Conservation (phyloP, 2,888 invertebrate genomes). For the Lithodes maja region DNA sequence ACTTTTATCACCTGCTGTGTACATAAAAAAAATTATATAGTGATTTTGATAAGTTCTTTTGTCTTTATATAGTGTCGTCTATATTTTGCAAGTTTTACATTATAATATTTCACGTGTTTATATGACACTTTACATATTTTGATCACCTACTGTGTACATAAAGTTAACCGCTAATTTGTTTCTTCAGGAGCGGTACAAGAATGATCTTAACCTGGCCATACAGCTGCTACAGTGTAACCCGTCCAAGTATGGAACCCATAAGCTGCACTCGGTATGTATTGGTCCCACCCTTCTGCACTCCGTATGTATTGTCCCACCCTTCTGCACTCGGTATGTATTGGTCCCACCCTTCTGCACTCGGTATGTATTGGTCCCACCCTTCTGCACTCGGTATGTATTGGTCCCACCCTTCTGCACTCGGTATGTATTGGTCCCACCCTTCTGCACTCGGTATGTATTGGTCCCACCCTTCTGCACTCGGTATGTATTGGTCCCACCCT, state of each 20-base stretch:
- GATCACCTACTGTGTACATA: no score
- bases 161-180: not conserved
- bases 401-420: not conserved
- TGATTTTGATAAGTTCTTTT: no score
- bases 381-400: constrained; percentile 85
- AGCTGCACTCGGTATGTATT: constrained; percentile 87
- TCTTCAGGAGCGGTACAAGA: constrained; percentile 90
- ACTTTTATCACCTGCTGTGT: no score
- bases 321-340: constrained; percentile 85
- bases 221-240: constrained; percentile 96
- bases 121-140: no score
- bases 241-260: constrained; percentile 93
- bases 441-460: constrained; percentile 85
- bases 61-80: no score
- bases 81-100: no score
- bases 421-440: no score
- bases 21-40: no score
- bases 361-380: no score
- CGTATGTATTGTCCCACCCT: no score
- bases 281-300: not conserved
- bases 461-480: not conserved
- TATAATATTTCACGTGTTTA: no score
- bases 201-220: constrained; percentile 94
- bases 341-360: not conserved
- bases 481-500: no score